Conservation (phyloP, 2,888 invertebrate genomes). For the Sacculina carcini region DNA sequence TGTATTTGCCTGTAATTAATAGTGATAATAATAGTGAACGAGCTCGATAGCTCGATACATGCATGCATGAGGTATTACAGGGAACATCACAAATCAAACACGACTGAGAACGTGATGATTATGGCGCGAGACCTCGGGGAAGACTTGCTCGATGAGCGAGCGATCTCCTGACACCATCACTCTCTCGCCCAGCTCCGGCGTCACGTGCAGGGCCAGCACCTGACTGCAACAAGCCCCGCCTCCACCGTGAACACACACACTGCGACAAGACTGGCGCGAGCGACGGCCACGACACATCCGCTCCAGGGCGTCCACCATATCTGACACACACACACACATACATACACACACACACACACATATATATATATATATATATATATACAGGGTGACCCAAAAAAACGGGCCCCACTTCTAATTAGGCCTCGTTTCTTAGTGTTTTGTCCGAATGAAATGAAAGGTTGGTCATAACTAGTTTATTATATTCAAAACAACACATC, state of each 20-base stretch:
- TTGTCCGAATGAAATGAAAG: too few relatives aligned
- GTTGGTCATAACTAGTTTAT: too few relatives aligned
- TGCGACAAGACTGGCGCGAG: background rate
- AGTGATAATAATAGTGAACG: too few relatives aligned
- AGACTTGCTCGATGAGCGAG: constrained; percentile 40
- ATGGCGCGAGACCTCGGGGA: constrained; percentile 19
- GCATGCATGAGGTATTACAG: too few relatives aligned
- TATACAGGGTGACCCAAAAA: too few relatives aligned
- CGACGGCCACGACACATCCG: constrained; percentile 1
- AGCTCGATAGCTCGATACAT: too few relatives aligned
- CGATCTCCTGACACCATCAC: constrained; percentile 58
- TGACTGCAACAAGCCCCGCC: too few relatives aligned
- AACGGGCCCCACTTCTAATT: too few relatives aligned
- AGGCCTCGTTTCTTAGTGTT: too few relatives aligned
- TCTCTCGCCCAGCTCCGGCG: constrained; percentile 50
- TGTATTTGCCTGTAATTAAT: too few relatives aligned
- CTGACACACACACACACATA: constrained; percentile 2
- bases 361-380: background rate
- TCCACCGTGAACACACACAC: background rate
- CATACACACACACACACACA: background rate
- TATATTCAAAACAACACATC: too few relatives aligned
- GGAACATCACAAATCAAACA: constrained; percentile 21
- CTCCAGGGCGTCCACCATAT: constrained; percentile 10
- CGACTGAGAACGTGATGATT: background rate
- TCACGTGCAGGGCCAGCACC: constrained; percentile 42